Evolutionary conservation across 2,797 vertebrate genomes (phyloP), one percentile per base, ranked within the genome.

Genomic region (Eidolon dupreanum): DNA sequence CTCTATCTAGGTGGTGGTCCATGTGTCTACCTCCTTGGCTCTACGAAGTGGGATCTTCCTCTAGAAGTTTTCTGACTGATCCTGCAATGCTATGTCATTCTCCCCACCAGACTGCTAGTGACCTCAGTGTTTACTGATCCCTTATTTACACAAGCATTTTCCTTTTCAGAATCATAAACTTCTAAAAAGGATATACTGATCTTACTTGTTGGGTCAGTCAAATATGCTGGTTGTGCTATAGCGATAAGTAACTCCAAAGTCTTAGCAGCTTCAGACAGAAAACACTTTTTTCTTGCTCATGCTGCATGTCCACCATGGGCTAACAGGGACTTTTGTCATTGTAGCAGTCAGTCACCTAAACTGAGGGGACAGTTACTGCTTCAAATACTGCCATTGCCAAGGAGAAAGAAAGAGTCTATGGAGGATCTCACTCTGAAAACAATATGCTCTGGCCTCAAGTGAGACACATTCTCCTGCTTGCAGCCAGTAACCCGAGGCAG

Each of bases 381-480:
- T 36, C 71, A 66, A 8, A 17, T 3, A 12, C 1, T 36, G 49
- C 49, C n/a, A 4, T 70, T 3, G 2, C n/a, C 24, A 8, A 13
- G 31, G 31, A 59, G 51, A 11, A 24, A 31, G 63, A 68, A 36
- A 41, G 33, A 36, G 33, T 10, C 24, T 6, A 9, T 12, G 16
- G n/a, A 66, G 63, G n/a, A 28, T 33, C 7, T 15, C 24, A 7
- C 16, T 38, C 15, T 8, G 63, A 46, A 28, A 26, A 7, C 1
- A 13, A 26, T 0, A 1, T 1, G 16, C 28, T 79, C 70, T 20
- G 8, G 57, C 46, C 46, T 46, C 46, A 46, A 46, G 46, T n/a
- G n/a, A 33, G 57, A 6, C 2, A 6, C n/a, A 0, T 15, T 4
- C 3, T 38, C 16, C 6, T 20, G 8, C 13, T 28, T 22, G 38